phyloP scores from a whole-genome alignment of 2,888 invertebrate species.

The Tiliacea citrago region DNA sequence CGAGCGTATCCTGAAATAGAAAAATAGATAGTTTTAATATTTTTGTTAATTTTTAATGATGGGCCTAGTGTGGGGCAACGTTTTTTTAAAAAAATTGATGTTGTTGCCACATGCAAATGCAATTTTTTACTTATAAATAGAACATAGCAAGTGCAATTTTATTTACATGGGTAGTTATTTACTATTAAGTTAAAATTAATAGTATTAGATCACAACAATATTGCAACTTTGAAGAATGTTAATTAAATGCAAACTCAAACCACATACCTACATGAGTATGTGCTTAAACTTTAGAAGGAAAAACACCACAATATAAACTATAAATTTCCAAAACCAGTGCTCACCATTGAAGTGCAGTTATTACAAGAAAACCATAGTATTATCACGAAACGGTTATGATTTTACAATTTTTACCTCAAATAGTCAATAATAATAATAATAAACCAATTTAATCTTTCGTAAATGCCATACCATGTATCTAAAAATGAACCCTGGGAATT shows the following conservation, averaged over 20 bases:
- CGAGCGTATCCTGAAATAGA: slow-evolving; percentile 87
- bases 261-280: background rate
- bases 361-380: slow-evolving; percentile 19
- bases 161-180: slow-evolving; percentile 29
- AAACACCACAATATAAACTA: background rate
- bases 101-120: slow-evolving; percentile 57
- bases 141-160: slow-evolving; percentile 29
- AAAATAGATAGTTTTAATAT: slow-evolving; percentile 67
- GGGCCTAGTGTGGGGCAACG: too few species aligned
- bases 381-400: background rate
- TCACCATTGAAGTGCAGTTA: slow-evolving; percentile 29
- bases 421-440: background rate
- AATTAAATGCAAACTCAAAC: slow-evolving; percentile 1
- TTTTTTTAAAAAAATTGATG: too few species aligned
- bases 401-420: background rate
- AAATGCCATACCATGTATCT: background rate
- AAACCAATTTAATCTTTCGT: background rate
- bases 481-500: background rate
- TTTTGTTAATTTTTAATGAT: slow-evolving; percentile 38
- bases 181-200: slow-evolving; percentile 3
- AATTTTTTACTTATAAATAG: slow-evolving; percentile 5
- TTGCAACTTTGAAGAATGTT: slow-evolving; percentile 9
- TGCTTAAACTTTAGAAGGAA: slow-evolving; percentile 8
- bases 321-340: slow-evolving; percentile 34
- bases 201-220: slow-evolving; percentile 3